These are phyloP conservation scores for Tipula helvola DNA, from an alignment of 2,888 invertebrate species.

Conservation along the genomic window DNA sequence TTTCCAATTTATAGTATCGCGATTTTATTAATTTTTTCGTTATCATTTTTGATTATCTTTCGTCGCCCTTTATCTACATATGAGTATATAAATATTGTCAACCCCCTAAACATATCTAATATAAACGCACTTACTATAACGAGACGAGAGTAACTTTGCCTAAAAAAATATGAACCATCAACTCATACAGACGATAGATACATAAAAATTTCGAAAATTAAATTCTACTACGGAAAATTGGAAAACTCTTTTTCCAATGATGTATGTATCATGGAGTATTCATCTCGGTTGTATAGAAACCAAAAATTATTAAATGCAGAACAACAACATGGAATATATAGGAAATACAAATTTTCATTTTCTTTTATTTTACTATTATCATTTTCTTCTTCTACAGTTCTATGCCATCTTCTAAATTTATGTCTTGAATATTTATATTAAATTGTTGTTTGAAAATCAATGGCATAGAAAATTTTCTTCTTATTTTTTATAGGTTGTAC, in stretches of 20 bases:
- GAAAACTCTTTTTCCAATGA: background rate
- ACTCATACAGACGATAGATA: background rate
- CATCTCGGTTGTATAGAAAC: background rate
- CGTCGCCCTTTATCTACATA: background rate
- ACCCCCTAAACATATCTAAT: background rate
- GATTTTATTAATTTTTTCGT: background rate
- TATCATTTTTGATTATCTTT: background rate
- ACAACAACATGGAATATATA: background rate
- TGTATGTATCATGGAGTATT: background rate
- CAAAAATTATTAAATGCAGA: background rate
- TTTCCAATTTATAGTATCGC: background rate
- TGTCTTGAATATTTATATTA: constrained; percentile 7
- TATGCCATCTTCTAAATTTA: background rate
- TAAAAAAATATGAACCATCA: background rate
- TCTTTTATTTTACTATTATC: background rate
- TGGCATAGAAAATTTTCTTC: constrained; percentile 7
- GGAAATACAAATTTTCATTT: background rate
- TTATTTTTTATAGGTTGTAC: background rate
- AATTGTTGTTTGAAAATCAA: constrained; percentile 9
- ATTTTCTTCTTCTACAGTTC: background rate
- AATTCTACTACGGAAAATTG: background rate
- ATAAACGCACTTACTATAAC: background rate
- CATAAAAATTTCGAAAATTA: background rate
- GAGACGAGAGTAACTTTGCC: background rate
- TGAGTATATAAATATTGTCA: background rate